Conservation (phyloP, 2,797 vertebrate genomes). For the Phrynocephalus vlangalii region DNA sequence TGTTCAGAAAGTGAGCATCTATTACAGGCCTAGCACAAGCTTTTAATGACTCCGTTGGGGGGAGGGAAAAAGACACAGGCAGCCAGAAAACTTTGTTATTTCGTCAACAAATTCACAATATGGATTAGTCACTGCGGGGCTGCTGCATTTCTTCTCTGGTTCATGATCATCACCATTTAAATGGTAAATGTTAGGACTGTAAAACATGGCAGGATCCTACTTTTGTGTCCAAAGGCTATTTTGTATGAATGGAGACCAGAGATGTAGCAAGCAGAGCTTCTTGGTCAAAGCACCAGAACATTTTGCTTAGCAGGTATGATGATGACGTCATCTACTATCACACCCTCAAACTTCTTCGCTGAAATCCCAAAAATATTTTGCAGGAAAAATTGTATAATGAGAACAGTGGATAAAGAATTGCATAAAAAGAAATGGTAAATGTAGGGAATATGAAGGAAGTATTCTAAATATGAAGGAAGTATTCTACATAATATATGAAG, state of each 20-base stretch:
- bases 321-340: not conserved
- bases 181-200: not conserved
- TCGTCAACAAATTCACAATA: slow-evolving; percentile 60
- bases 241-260: not conserved
- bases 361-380: not conserved
- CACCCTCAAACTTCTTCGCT: not conserved
- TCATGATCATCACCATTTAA: slow-evolving; percentile 1
- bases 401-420: too few species aligned
- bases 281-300: not conserved
- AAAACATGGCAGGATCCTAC: not conserved
- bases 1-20: slow-evolving; percentile 64
- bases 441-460: too few species aligned
- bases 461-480: too few species aligned
- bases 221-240: not conserved
- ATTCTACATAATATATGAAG: too few species aligned
- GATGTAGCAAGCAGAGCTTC: too few species aligned
- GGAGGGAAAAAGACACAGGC: slow-evolving; percentile 57
- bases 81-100: slow-evolving; percentile 65
- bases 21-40: slow-evolving; percentile 53
- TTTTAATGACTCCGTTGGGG: slow-evolving; percentile 63
- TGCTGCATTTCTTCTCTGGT: slow-evolving; percentile 51
- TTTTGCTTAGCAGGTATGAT: not conserved
- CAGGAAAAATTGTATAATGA: too few species aligned
- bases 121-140: slow-evolving; percentile 37
- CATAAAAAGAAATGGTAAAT: too few species aligned